Conservation (phyloP, 1,140 invertebrate genomes). For the Venturia canescens region DNA sequence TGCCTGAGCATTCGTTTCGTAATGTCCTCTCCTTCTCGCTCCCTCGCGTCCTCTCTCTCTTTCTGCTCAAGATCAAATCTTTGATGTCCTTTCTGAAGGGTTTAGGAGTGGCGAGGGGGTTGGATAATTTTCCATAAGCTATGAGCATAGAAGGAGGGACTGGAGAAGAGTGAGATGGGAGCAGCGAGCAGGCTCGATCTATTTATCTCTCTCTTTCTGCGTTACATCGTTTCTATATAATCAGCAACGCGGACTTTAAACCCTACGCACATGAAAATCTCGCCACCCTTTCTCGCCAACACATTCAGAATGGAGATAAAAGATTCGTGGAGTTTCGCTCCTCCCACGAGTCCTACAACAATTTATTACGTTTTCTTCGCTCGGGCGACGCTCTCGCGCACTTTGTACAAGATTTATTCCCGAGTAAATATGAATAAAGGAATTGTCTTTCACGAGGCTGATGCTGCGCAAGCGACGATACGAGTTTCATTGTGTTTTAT, state of each 20-base stretch:
- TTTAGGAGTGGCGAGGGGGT: conserved; percentile 31
- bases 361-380: conserved; percentile 19
- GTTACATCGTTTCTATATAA: conserved; percentile 51
- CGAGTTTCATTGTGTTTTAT: conserved; percentile 20
- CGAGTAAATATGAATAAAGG: conserved; percentile 23
- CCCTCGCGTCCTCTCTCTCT: conserved; percentile 48
- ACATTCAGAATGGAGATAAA: background rate
- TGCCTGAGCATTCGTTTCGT: conserved; percentile 70
- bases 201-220: conserved; percentile 46
- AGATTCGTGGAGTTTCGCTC: background rate
- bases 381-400: background rate
- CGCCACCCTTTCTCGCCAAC: background rate
- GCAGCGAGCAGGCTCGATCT: background rate
- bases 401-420: conserved; percentile 18
- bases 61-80: conserved; percentile 38
- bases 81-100: conserved; percentile 27
- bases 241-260: conserved; percentile 40
- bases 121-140: conserved; percentile 66
- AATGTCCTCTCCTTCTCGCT: conserved; percentile 65
- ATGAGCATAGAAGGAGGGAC: conserved; percentile 35
- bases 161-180: background rate
- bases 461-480: conserved; percentile 29
- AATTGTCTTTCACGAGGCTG: conserved; percentile 3
- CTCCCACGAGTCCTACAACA: conserved; percentile 5
- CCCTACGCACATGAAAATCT: background rate